Base-by-base conservation (phyloP, 2,797 vertebrate genomes). In the Poecilia velifera region DNA sequence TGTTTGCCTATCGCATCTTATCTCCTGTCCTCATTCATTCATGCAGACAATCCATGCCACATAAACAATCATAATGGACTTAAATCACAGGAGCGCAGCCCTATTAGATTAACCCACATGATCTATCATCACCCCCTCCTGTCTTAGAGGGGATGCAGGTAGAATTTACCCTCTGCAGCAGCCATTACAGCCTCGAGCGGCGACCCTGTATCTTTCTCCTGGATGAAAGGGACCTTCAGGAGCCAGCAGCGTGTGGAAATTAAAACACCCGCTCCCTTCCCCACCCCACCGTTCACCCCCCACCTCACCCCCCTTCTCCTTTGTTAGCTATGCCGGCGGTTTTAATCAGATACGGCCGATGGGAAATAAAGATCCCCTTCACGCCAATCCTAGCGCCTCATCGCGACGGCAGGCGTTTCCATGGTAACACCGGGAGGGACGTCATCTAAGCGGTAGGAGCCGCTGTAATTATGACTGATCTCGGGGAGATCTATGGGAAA, bases 381-480 rank as follows among this genome's bases (percentile, higher is more conserved):
- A 92, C 78, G 82, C 86, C 89, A 79, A 75, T 87, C 80, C 86
- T 79, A 79, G 81, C 41, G 22, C 79, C 86, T 89, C 64, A 22
- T 87, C 64, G 51, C 10, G 76, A 91, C 86, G 84, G 84, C 87
- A 82, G 84, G 51, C 59, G 90, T 94, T 90, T 82, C 94, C 88
- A 92, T 91, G 87, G 93, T 34, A 89, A 93, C 91, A 14, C 53
- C 3, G 64, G 53, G 76, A 76, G 74, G 84, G 79, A 91, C 78
- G 73, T 88, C 81, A 79, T 71, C 87, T 28, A 51, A 88, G 87
- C 74, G 77, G 81, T 81, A 57, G 73, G 86, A 88, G 86, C 83
- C 20, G 46, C 84, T 86, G 89, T 93, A 90, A 93, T 94, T 93
- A 91, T 91, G 91, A 94, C 79, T 93, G 91, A 94, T 94, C 91